A percentile compares a stretch with the other conserved stretches of the same genome.
Conservation (phyloP, 2,888 invertebrate genomes). For the Adelphocoris suturalis region DNA sequence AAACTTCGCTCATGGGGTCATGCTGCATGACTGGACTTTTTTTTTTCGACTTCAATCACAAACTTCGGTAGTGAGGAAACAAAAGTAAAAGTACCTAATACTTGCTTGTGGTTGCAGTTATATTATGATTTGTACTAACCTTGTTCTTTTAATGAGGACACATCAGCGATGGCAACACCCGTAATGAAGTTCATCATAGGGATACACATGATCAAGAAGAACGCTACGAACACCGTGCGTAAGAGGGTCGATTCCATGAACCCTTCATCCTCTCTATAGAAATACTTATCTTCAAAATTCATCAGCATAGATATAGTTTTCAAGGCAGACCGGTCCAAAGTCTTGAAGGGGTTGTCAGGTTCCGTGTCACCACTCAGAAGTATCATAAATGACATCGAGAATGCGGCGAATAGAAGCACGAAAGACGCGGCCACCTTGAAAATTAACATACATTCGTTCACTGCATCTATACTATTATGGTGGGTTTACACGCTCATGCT, state of each 20-base stretch:
- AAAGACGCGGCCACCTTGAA: slow-evolving; percentile 80
- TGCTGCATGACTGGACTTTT: too few relatives aligned
- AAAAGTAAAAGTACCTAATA: too few relatives aligned
- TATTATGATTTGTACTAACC: neutral
- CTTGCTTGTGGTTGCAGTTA: too few relatives aligned
- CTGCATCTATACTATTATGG: too few relatives aligned
- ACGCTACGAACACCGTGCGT: neutral
- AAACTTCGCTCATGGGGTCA: too few relatives aligned
- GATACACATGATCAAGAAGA: neutral
- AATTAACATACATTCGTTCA: neutral
- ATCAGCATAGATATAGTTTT: slow-evolving; percentile 83
- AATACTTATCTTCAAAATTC: slow-evolving; percentile 81
- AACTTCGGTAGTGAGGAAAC: too few relatives aligned
- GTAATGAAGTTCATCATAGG: neutral
- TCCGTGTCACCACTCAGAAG: slow-evolving; percentile 80
- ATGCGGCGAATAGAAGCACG: slow-evolving; percentile 81
- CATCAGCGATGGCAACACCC: neutral
- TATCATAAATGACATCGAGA: slow-evolving; percentile 82
- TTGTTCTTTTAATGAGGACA: neutral
- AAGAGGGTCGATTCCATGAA: neutral
- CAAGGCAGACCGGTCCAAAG: slow-evolving; percentile 80
- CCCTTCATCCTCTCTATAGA: too few relatives aligned
- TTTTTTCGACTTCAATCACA: too few relatives aligned
- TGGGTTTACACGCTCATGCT: too few relatives aligned
- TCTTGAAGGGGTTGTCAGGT: slow-evolving; percentile 79